Evolutionary conservation across 2,888 invertebrate species (phyloP), one percentile per base, ranked within the genome.

Genomic region (Galeopsomyia nigrocyanea): DNA sequence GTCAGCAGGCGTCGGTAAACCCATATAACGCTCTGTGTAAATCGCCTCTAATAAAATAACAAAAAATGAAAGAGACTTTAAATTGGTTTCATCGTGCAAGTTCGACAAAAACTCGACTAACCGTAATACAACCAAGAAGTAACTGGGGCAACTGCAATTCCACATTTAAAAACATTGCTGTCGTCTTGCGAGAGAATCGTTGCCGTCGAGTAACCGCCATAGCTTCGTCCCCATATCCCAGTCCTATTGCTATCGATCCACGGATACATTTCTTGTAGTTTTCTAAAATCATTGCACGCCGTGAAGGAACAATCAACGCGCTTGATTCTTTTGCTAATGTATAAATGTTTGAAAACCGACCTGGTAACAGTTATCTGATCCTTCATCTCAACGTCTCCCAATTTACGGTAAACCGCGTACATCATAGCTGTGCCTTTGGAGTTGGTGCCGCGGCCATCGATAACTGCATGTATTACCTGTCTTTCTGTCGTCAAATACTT

Each of bases 11-110:
- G 90, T 90, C 0, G 95, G 94, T 31, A 93, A 88, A 16, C 95
- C 96, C 97, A 98, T 97, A 84, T 93, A 97, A 6, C 97, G 89
- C 85, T 98, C 98, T 0, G 97, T 96, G 86, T 97, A 98, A 74
- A 96, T 95, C 7, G 97, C 92, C 86, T 98, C 97, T 97, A 83
- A 21, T 83, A 83, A 65, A 26, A 26, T 26, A 5, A 26, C 10
- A 39, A 46, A 3, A 39, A 14, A 13, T 3, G 13, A 9, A 19
- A 13, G 13, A 55, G 19, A 17, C 19, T 55, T 7, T n/a, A 14
- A 7, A 17, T 13, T 53, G 17, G n/a, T 53, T 7, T n/a, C 2
- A 55, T 21, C 16, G 13, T 55, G 5, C 55, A 55, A 55, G 13
- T 14, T 14, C n/a, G n/a, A n/a, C n/a, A n/a, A 26, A 26, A 26